Conservation (phyloP, 2,888 invertebrate genomes). For the Orthonevra nobilis region DNA sequence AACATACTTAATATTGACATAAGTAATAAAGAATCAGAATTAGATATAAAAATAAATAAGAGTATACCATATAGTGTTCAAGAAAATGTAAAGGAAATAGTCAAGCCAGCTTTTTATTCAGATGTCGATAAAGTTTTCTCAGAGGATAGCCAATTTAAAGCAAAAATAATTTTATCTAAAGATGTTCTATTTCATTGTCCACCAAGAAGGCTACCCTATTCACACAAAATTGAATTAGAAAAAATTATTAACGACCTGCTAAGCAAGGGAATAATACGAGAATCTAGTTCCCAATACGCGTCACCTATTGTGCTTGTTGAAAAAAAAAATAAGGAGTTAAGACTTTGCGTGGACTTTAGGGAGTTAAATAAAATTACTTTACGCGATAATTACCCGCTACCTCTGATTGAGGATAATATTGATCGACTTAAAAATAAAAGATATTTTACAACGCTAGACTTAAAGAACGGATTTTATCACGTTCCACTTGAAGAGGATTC, state of each 20-base stretch:
- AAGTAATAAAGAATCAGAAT: constrained; percentile 1
- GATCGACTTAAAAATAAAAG: constrained; percentile 57
- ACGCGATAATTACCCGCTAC: too few species aligned
- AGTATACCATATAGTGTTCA: constrained; percentile 4
- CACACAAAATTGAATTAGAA: constrained; percentile 34
- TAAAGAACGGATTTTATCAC: constrained; percentile 70
- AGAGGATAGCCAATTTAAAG: constrained; percentile 15
- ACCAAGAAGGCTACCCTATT: constrained; percentile 36
- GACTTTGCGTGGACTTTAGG: too few species aligned
- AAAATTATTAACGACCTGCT: constrained; percentile 36
- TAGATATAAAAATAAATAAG: constrained; percentile 29
- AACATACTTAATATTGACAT: constrained; percentile 48
- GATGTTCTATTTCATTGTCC: constrained; percentile 45
- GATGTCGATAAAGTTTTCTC: constrained; percentile 2
- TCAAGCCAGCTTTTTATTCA: constrained; percentile 14
- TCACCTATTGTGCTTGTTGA: constrained; percentile 55
- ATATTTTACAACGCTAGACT: constrained; percentile 69
- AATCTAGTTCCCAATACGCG: too few species aligned
- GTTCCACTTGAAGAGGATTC: too few species aligned
- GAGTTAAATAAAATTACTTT: too few species aligned
- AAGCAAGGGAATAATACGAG: constrained; percentile 14
- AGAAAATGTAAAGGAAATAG: not conserved
- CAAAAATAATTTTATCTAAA: constrained; percentile 34
- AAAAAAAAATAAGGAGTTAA: constrained; percentile 60
- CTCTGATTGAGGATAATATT: constrained; percentile 57